A percentile compares a stretch with the other conserved stretches of the same genome.
Evolutionary conservation across 2,888 invertebrate species (phyloP).

Genomic region (Chrysopilus asiliformis): DNA sequence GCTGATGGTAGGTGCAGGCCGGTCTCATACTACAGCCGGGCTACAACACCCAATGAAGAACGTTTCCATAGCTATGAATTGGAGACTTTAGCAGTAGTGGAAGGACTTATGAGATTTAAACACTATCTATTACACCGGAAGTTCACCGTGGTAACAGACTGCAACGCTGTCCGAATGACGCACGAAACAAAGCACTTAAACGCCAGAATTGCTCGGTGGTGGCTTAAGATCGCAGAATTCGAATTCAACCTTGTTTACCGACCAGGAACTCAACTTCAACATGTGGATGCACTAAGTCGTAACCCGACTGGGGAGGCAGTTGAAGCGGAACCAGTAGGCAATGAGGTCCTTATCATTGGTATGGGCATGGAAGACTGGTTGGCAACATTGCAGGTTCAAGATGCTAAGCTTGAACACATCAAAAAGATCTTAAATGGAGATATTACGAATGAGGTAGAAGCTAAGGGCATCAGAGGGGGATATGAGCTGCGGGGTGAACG

Average conservation of each 20-base stretch:
- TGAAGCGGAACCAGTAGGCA: no score
- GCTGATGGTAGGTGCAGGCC: not conserved
- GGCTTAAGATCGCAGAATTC: constrained; percentile 2
- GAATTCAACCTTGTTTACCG: constrained; percentile 6
- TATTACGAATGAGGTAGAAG: no score
- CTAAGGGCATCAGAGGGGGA: not conserved
- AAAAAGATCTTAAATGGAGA: constrained; percentile 9
- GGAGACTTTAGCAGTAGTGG: constrained; percentile 1
- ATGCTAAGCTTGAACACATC: constrained; percentile 6
- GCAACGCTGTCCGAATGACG: not conserved
- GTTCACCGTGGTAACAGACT: constrained; percentile 3
- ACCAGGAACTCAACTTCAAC: no score
- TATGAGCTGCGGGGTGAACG: not conserved
- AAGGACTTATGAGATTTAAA: not conserved
- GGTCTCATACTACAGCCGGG: no score
- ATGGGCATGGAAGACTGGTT: constrained; percentile 11
- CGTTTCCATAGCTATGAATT: no score
- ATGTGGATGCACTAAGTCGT: no score
- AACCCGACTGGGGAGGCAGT: no score
- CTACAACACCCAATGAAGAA: no score
- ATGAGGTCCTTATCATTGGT: constrained; percentile 3
- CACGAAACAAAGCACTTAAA: not conserved
- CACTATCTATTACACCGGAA: not conserved
- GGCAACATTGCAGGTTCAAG: constrained; percentile 11
- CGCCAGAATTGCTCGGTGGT: constrained; percentile 2